Evolutionary conservation across 2,113 vertebrate genomes (phyloP), one percentile per base, ranked within the genome.

Genomic region (Megaptera novaeangliae): DNA sequence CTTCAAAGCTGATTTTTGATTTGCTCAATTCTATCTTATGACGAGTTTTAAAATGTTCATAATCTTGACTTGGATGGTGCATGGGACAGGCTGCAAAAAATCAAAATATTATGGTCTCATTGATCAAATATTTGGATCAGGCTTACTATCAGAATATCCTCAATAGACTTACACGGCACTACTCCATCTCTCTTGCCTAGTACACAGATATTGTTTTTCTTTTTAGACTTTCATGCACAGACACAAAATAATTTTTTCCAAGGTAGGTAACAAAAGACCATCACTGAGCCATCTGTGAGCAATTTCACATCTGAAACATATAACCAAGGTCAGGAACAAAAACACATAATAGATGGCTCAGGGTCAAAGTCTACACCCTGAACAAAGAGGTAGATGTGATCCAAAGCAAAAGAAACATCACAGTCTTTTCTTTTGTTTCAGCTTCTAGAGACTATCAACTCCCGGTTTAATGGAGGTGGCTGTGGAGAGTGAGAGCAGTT

Each of bases 281-380:
- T 96, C 80, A 27, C 69, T 80, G 75, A 95, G 20, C 82, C 88
- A 88, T 93, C 91, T 96, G 96, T 86, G 94, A 97, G 23, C 68
- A 96, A 89, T 95, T 96, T 93, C 61, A 96, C 77, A 95, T 93
- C 72, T 98, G 86, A 96, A 89, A 72, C 90, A 27, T 72, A 88
- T 92, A 83, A 89, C 41, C 27, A 91, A 95, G 90, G n/a, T 98
- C 81, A 95, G 94, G 34, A 91, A 94, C 68, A 97, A 92, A 96
- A 96, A 78, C 68, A 95, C 52, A 80, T 44, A 96, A 94, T 94
- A 66, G 75, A 71, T 93, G 96, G 78, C 83, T 92, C 88, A 86
- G 55, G 83, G 84, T 94, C 69, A 94, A 88, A 96, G 69, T 85
- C 36, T 90, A 68, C 63, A 88, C 92, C 75, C 88, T 95, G 61